Evolutionary conservation across 1,140 invertebrate species (phyloP).

Genomic region (Wasmannia auropunctata): DNA sequence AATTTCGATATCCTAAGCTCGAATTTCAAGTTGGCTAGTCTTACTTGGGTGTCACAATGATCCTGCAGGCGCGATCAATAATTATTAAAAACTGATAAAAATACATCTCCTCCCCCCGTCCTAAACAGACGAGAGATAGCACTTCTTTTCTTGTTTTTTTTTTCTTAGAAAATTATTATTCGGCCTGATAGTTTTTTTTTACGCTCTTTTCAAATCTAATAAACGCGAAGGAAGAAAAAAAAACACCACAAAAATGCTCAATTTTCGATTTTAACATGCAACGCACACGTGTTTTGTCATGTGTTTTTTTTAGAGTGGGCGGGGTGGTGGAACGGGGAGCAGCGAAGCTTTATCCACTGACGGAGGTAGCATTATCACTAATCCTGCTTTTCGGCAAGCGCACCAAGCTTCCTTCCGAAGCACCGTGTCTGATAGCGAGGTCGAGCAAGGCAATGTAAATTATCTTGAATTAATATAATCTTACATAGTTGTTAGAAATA

Average conservation of each 20-base stretch:
- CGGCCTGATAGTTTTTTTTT: constrained; percentile 13
- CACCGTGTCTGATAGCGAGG: constrained; percentile 97
- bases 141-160: neutral
- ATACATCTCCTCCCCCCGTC: constrained; percentile 4
- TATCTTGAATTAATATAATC: constrained; percentile 60
- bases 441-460: constrained; percentile 95
- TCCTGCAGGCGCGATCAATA: neutral
- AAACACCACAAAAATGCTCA: neutral
- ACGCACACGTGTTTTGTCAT: constrained; percentile 62
- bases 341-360: constrained; percentile 86
- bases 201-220: constrained; percentile 1
- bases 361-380: constrained; percentile 93
- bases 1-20: neutral
- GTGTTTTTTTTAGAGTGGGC: constrained; percentile 76
- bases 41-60: constrained; percentile 16
- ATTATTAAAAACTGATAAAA: constrained; percentile 30
- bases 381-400: constrained; percentile 88
- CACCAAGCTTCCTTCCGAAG: constrained; percentile 91
- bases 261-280: constrained; percentile 50
- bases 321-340: constrained; percentile 87
- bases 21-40: constrained; percentile 25
- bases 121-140: neutral
- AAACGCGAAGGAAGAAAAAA: neutral
- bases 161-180: constrained; percentile 5
- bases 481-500: constrained; percentile 43